Percentiles rank a stretch among this genome's conserved stretches.
Conservation (phyloP, 2,888 invertebrate species). For the Protonemura montana region DNA sequence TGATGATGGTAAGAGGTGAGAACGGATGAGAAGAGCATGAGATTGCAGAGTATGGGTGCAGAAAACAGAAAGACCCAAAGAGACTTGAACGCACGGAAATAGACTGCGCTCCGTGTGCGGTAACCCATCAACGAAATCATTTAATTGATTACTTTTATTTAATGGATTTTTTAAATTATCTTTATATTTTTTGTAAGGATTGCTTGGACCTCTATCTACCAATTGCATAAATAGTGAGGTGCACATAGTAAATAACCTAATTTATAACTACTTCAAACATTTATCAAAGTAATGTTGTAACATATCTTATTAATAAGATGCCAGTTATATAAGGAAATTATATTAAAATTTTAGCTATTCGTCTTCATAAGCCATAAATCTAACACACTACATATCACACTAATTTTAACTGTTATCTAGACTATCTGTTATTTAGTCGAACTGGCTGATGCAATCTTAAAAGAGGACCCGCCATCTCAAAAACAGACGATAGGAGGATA, state of each 20-base stretch:
- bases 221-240: background rate
- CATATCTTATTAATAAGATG: too few species aligned
- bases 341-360: background rate
- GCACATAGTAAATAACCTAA: background rate
- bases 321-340: background rate
- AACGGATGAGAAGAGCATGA: background rate
- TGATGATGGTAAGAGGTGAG: too few species aligned
- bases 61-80: background rate
- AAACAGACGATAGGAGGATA: background rate
- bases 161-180: background rate
- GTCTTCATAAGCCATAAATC: background rate
- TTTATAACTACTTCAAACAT: too few species aligned
- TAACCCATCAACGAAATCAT: background rate
- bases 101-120: background rate
- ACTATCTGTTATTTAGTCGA: background rate
- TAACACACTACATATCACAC: background rate
- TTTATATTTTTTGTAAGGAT: background rate
- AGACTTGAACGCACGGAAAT: background rate
- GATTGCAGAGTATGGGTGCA: background rate
- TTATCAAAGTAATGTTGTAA: too few species aligned
- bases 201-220: background rate
- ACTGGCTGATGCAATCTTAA: background rate
- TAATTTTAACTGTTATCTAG: background rate
- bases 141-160: background rate
- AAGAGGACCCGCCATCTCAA: background rate